Percentiles rank a stretch among this genome's conserved stretches.
These are phyloP conservation scores for Unio delphinus DNA, from an alignment of 2,888 invertebrate species.

Conservation along the genomic window DNA sequence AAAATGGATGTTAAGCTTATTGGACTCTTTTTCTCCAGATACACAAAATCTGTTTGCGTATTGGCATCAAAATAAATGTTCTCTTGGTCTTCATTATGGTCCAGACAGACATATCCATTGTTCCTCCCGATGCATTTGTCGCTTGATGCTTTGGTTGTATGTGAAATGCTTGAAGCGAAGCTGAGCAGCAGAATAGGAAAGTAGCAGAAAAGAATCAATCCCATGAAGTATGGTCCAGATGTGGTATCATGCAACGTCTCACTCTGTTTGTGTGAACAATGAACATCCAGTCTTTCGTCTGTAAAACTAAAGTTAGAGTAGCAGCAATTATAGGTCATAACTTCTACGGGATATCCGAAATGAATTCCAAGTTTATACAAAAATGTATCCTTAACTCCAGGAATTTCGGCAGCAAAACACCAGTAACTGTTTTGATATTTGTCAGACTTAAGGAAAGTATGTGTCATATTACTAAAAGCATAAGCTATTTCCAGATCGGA, in stretches of 20 bases:
- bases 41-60: constrained; percentile 7
- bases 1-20: constrained; percentile 12
- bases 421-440: constrained; percentile 6
- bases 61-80: neutral
- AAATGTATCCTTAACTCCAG: constrained; percentile 12
- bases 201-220: constrained; percentile 17
- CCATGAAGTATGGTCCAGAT: constrained; percentile 16
- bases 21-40: constrained; percentile 16
- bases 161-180: neutral
- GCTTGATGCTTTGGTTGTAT: neutral
- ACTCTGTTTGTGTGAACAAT: too few relatives aligned
- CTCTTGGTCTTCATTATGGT: too few relatives aligned
- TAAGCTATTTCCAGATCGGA: constrained; percentile 6
- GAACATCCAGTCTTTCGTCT: too few relatives aligned
- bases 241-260: constrained; percentile 1
- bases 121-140: neutral
- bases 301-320: too few relatives aligned
- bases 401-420: constrained; percentile 17
- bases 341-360: constrained; percentile 18
- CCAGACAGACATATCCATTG: too few relatives aligned
- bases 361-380: constrained; percentile 22
- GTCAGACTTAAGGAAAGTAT: constrained; percentile 13
- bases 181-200: constrained; percentile 19
- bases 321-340: constrained; percentile 23
- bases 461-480: constrained; percentile 16